phyloP scores from a whole-genome alignment of 2,113 vertebrate species.

The Hypomesus transpacificus region DNA sequence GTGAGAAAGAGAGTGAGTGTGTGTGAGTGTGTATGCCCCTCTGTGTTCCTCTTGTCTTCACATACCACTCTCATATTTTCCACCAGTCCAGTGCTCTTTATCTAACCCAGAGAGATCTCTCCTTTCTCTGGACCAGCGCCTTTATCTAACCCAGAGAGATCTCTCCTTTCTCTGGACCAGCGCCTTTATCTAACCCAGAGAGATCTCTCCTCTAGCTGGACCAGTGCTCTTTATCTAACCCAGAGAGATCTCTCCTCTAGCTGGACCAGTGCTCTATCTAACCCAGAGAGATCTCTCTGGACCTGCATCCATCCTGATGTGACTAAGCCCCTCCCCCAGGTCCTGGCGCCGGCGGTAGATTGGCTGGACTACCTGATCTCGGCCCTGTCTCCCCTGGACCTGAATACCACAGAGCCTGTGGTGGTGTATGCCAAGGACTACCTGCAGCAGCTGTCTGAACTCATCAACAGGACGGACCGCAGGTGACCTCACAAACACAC shows the following conservation, averaged over 20 bases:
- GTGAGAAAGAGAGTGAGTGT: too few relatives aligned
- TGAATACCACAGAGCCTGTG: slow-evolving; percentile 83
- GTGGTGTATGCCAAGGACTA: slow-evolving; percentile 90
- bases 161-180: too few relatives aligned
- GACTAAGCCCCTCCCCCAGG: slow-evolving; percentile 28
- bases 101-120: background rate
- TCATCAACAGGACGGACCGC: slow-evolving; percentile 87
- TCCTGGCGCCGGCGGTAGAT: slow-evolving; percentile 84
- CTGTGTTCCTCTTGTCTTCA: too few relatives aligned
- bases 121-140: background rate
- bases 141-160: too few relatives aligned
- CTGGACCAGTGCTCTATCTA: too few relatives aligned
- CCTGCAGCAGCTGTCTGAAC: slow-evolving; percentile 88
- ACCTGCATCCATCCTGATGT: background rate
- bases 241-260: background rate
- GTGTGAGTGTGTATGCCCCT: background rate
- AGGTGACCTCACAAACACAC: slow-evolving; percentile 61
- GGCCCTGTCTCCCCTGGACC: slow-evolving; percentile 82
- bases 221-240: too few relatives aligned
- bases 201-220: too few relatives aligned
- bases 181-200: too few relatives aligned
- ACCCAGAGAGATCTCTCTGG: background rate
- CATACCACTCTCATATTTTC: too few relatives aligned
- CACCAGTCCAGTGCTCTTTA: too few relatives aligned
- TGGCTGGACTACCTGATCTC: slow-evolving; percentile 93